These are phyloP conservation scores for Oxygymnocypris stewartii DNA, from an alignment of 2,113 vertebrate genomes.

Conservation along the genomic window DNA sequence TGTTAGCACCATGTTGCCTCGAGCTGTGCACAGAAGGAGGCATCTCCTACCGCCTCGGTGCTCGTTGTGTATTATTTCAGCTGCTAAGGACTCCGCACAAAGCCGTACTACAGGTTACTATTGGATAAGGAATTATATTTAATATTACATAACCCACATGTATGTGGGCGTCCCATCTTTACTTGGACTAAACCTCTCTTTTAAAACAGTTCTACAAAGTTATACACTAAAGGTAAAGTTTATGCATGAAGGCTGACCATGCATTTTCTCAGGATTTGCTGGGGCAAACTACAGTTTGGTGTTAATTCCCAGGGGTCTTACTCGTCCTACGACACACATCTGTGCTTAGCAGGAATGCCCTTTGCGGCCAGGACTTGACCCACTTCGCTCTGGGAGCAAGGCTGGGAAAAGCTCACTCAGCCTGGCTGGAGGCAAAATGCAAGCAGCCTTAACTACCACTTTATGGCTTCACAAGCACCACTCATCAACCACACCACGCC, in stretches of 20 bases:
- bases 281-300: constrained; percentile 40
- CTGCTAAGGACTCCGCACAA: constrained; percentile 61
- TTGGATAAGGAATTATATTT: constrained; percentile 59
- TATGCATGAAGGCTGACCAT: background rate
- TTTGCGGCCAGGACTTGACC: constrained; percentile 65
- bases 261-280: constrained; percentile 46
- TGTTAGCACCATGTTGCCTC: constrained; percentile 35
- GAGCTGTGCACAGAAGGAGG: constrained; percentile 57
- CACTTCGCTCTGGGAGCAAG: constrained; percentile 50
- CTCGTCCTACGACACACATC: constrained; percentile 72
- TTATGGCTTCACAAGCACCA: background rate
- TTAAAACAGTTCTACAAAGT: background rate
- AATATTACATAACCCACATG: constrained; percentile 64
- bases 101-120: constrained; percentile 52
- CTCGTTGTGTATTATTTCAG: constrained; percentile 67
- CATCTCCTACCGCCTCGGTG: constrained; percentile 52
- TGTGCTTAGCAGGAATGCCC: constrained; percentile 66
- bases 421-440: background rate
- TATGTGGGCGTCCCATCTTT: constrained; percentile 31
- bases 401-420: constrained; percentile 44
- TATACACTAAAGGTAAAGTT: constrained; percentile 9
- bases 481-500: constrained; percentile 9
- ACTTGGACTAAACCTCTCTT: background rate
- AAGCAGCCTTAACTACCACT: background rate
- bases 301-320: constrained; percentile 55